These are phyloP conservation scores for Deroptyus accipitrinus DNA, from an alignment of 2,113 vertebrate species.

Conservation along the genomic window DNA sequence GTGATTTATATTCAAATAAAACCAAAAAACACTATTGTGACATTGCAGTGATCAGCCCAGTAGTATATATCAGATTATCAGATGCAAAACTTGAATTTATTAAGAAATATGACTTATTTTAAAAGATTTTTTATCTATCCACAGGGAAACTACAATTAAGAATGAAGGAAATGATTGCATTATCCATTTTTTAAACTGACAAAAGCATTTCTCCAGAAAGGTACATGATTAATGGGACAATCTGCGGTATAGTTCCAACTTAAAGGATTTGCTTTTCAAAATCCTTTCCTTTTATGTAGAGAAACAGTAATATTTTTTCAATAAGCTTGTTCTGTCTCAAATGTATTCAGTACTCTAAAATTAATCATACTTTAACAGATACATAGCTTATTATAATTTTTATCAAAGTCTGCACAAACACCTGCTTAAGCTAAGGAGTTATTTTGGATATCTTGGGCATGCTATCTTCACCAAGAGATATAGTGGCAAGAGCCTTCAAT, in stretches of 20 bases:
- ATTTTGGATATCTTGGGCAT: not conserved
- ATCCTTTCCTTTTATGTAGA: not conserved
- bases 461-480: not conserved
- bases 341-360: not conserved
- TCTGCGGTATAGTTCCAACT: not conserved
- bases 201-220: not conserved
- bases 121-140: not conserved
- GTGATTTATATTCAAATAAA: conserved; percentile 8
- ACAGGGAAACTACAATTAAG: not conserved
- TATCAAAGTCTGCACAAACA: not conserved
- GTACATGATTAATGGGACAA: not conserved
- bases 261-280: not conserved
- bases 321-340: not conserved
- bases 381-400: not conserved
- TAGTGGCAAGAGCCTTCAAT: not conserved
- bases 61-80: not conserved
- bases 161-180: not conserved
- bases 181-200: not conserved
- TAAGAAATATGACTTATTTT: not conserved
- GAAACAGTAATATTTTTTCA: not conserved
- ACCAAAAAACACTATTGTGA: not conserved
- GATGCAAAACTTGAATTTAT: not conserved
- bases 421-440: not conserved
- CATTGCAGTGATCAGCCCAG: not conserved
- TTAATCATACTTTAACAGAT: not conserved